Evolutionary conservation across 2,797 vertebrate genomes (phyloP).

Genomic region (Hypotaenidia okinawae): DNA sequence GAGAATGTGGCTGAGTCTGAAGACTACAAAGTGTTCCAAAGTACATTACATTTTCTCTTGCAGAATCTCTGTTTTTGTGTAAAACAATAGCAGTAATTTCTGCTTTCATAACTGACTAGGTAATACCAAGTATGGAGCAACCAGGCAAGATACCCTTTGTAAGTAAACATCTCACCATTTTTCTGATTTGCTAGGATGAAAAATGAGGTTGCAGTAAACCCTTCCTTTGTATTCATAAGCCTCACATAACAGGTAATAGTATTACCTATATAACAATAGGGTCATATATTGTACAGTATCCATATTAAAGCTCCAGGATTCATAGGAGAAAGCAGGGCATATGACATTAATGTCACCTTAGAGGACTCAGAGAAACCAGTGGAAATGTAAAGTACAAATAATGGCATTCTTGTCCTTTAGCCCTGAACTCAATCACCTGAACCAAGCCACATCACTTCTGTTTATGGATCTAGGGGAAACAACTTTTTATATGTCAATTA

Average conservation of each 20-base stretch:
- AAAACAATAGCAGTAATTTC: constrained; percentile 5
- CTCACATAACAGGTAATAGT: not conserved
- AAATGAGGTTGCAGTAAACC: not conserved
- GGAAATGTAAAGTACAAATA: not conserved
- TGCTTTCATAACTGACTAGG: not conserved
- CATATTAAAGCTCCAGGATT: not conserved
- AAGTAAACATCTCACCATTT: not conserved
- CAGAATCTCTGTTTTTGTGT: not conserved
- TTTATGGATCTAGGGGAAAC: not conserved
- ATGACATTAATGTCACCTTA: not conserved
- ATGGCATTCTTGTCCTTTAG: not conserved
- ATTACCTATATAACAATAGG: not conserved
- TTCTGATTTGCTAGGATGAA: not conserved
- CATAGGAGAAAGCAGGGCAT: not conserved
- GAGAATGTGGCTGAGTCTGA: not conserved
- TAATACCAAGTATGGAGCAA: not conserved
- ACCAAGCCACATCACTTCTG: not conserved
- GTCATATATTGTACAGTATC: not conserved
- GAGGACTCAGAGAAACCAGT: not conserved
- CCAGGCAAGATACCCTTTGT: not conserved
- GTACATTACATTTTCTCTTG: not conserved
- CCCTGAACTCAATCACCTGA: not conserved
- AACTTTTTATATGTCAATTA: not conserved
- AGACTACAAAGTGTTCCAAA: constrained; percentile 15
- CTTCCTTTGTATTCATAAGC: not conserved